Evolutionary conservation across 2,113 vertebrate genomes (phyloP), one percentile per base, ranked within the genome.

Genomic region (Ameiurus melas): DNA sequence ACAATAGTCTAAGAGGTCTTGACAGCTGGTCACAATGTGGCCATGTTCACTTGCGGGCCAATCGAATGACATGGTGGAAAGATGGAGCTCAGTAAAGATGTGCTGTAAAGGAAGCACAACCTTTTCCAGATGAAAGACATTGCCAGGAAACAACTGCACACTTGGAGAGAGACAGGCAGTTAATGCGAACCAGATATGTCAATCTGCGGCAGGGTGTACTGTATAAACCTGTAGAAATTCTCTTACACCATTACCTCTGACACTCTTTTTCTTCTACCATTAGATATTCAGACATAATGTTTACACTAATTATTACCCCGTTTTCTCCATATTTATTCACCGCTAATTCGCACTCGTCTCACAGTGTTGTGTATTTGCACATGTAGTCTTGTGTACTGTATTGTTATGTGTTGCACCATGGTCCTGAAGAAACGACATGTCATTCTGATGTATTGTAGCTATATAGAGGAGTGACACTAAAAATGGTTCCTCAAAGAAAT

Each of bases 111-210:
- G 30, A 70, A 36, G 30, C 64, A 68, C 12, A 33, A 55, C 60
- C 39, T 81, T 84, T 47, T 81, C 75, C 57, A 57, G 78, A 80
- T 75, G 79, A 82, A 13, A 39, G 33, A 66, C 58, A 73, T 70
- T 84, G 58, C 78, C 62, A 66, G 80, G 88, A 86, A 86, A 84
- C 79, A 55, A 71, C n/a, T 77, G 71, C 83, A 66, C 64, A 73
- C 14, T 3, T 14, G 20, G 30, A 27, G 17, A 78, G 51, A 62
- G 33, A 53, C 16, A 80, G 55, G 60, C n/a, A 60, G 55, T 25
- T 55, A 71, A 71, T 71, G 4, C 17, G 17, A 84, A 53, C 36
- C 58, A 84, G 22, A 84, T 47, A 84, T 66, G n/a, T n/a, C n/a
- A 66, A 30, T 51, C 47, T 53, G 77, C 8, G 19, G 79, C 53